Evolutionary conservation across 2,888 invertebrate species (phyloP).

Genomic region (Lottia scabra): DNA sequence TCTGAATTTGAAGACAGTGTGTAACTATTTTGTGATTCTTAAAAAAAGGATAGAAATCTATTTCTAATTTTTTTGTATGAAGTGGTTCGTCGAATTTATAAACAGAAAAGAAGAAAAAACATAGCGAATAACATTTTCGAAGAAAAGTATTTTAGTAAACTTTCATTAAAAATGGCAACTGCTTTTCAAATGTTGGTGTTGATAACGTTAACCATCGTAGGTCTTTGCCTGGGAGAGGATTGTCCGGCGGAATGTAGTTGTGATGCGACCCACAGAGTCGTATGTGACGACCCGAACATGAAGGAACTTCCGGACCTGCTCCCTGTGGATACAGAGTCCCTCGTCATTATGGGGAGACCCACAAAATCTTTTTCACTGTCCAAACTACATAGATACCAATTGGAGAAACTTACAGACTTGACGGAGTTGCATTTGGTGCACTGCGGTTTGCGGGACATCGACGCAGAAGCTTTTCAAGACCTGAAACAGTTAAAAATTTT

Average conservation of each 20-base stretch:
- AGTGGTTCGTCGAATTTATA: no score
- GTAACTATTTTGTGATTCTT: no score
- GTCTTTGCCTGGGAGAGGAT: neutral
- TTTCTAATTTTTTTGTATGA: no score
- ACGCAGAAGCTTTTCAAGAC: constrained; percentile 29
- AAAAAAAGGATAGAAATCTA: no score
- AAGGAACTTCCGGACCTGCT: constrained; percentile 4
- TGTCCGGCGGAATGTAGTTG: neutral
- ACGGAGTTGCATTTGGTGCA: constrained; percentile 25
- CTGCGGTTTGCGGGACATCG: constrained; percentile 26
- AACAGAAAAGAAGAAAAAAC: no score
- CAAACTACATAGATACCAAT: neutral
- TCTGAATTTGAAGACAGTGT: no score
- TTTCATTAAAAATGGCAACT: neutral
- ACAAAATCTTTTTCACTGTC: neutral
- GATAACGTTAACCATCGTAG: neutral
- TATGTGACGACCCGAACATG: constrained; percentile 5
- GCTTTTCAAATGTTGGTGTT: neutral
- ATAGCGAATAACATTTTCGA: no score
- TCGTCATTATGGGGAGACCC: constrained; percentile 8
- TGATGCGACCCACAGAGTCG: neutral
- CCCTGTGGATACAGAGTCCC: neutral
- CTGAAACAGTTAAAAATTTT: constrained; percentile 31
- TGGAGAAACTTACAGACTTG: neutral
- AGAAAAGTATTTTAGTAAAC: no score